phyloP scores from a whole-genome alignment of 2,888 invertebrate genomes.

The Cyclophora punctaria region DNA sequence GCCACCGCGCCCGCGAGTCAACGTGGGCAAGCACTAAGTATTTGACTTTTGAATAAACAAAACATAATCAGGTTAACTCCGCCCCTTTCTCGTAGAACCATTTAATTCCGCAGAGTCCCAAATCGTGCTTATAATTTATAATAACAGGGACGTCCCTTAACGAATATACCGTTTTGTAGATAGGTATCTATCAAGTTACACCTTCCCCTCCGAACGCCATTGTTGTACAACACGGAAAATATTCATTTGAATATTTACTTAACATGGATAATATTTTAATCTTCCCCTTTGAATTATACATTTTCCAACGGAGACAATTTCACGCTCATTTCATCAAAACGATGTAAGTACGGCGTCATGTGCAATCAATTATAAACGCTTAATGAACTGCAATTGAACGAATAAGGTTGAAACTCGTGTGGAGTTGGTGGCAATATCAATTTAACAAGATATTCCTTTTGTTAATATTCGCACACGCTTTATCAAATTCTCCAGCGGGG shows the following conservation, averaged over 20 bases:
- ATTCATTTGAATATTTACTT: constrained; percentile 77
- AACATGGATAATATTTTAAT: constrained; percentile 77
- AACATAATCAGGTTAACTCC: constrained; percentile 29
- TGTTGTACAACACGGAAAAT: constrained; percentile 76
- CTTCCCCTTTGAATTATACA: constrained; percentile 76
- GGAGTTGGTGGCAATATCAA: constrained; percentile 56
- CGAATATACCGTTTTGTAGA: constrained; percentile 71
- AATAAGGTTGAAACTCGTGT: constrained; percentile 43
- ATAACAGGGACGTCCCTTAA: constrained; percentile 68
- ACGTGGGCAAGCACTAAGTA: too few species aligned
- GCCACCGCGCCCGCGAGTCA: too few species aligned
- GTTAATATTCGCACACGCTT: constrained; percentile 76
- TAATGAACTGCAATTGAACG: constrained; percentile 18
- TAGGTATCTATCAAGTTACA: constrained; percentile 74
- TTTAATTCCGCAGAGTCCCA: constrained; percentile 64
- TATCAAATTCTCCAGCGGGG: constrained; percentile 76
- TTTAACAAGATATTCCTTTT: constrained; percentile 76
- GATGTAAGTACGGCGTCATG: constrained; percentile 37
- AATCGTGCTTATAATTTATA: constrained; percentile 71
- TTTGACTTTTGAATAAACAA: constrained; percentile 7
- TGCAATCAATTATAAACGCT: constrained; percentile 40
- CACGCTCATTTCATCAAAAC: constrained; percentile 54
- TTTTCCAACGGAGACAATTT: constrained; percentile 75
- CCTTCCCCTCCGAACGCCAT: constrained; percentile 61
- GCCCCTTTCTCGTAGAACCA: constrained; percentile 46